Conservation (phyloP, 1,140 invertebrate genomes). For the Eumeta japonica region DNA sequence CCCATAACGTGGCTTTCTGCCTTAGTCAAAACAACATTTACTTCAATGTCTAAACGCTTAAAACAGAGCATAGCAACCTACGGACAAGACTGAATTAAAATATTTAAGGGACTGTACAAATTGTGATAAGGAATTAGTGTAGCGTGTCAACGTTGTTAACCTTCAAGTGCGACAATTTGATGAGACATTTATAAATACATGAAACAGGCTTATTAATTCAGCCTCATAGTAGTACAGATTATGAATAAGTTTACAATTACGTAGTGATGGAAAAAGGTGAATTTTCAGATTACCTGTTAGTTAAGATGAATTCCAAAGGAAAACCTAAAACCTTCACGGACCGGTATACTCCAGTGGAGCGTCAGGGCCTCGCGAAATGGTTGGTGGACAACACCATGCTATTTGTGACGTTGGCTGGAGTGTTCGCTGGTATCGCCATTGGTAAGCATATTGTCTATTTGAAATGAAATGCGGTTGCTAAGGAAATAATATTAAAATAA, state of each 20-base stretch:
- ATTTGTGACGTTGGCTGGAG: slow-evolving; percentile 74
- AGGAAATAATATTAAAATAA: slow-evolving; percentile 2
- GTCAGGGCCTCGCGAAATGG: slow-evolving; percentile 66
- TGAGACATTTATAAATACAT: no score
- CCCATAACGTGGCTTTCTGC: slow-evolving; percentile 25
- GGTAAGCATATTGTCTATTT: slow-evolving; percentile 56
- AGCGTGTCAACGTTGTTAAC: neutral
- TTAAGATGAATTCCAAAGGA: slow-evolving; percentile 63
- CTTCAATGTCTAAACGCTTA: slow-evolving; percentile 4
- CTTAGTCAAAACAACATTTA: slow-evolving; percentile 2
- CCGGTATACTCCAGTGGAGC: slow-evolving; percentile 60
- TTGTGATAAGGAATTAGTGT: slow-evolving; percentile 3
- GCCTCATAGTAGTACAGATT: no score
- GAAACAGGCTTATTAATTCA: no score
- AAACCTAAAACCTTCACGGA: slow-evolving; percentile 58
- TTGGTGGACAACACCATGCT: slow-evolving; percentile 74
- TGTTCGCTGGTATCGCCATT: slow-evolving; percentile 69
- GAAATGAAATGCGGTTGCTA: neutral
- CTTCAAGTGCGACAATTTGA: no score
- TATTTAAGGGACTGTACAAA: neutral
- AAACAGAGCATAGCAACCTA: slow-evolving; percentile 1
- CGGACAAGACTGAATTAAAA: slow-evolving; percentile 5
- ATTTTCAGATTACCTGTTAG: slow-evolving; percentile 74
- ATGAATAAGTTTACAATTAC: slow-evolving; percentile 4
- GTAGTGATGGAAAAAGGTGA: slow-evolving; percentile 55